Base-by-base conservation (phyloP, 2,888 invertebrate species). In the Sphaerophoria rueppellii region DNA sequence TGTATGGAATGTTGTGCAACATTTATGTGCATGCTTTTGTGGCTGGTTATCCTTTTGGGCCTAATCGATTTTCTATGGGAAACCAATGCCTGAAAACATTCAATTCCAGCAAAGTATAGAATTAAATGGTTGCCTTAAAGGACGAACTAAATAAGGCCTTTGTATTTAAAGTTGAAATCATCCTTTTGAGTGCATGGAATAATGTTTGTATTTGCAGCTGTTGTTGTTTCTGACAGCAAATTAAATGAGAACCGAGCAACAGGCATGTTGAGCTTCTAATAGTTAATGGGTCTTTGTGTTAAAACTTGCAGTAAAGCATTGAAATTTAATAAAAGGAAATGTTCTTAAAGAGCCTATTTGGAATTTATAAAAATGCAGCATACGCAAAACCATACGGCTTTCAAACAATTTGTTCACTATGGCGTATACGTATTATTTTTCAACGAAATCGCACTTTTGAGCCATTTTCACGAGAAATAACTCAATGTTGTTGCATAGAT, bases 61-160 rank as follows among this genome's bases (percentile, higher is more conserved):
- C 35, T 65, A 67, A 75, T 75, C 37, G 57, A 75, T 67, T 63
- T 43, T 24, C 35, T 54, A 54, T 65, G 54, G 43, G 24, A 24
- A 55, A 55, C 43, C 14, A 24, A 37, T 46, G 55, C 35, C 48
- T 50, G 16, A 4, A 50, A 50, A 16, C 1, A 35, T 50, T 4
- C 35, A 35, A 50, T 24, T 24, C 24, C 24, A 60, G 6, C 4
- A 12, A 60, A 40, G 40, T 9, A 43, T 12, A 7, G 37, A 60
- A 43, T 40, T 16, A 12, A 12, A 60, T 24, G 24, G 2, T 9
- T 35, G 35, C 14, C 43, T 43, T 43, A 43, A 43, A 9, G 11
- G 9, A 43, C 9, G 24, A 24, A 24, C 24, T 24, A 43, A 11
- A 43, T 9, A 43, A 43, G 4, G 12, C 43, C 43, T 43, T 43